Percentiles rank a stretch among this genome's conserved stretches.
Evolutionary conservation across 2,113 vertebrate species (phyloP).

Genomic region (Epinephelus lanceolatus): DNA sequence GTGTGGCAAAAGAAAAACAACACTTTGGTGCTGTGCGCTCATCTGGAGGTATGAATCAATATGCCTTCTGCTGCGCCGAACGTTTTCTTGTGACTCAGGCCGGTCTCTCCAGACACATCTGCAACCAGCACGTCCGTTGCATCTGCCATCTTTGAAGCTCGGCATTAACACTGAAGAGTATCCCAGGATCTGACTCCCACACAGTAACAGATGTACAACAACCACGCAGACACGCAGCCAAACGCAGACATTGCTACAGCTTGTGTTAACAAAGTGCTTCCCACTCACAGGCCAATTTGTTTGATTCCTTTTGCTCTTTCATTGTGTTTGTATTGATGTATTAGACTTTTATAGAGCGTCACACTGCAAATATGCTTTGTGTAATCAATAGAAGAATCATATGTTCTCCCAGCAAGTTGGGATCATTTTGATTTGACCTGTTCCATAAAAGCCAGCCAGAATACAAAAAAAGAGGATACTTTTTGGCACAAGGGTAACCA

Average conservation of each 20-base stretch:
- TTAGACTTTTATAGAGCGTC: slow-evolving; percentile 55
- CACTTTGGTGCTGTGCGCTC: slow-evolving; percentile 72
- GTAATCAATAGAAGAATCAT: slow-evolving; percentile 63
- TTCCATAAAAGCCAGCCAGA: slow-evolving; percentile 32
- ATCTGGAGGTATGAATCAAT: slow-evolving; percentile 80
- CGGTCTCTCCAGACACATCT: slow-evolving; percentile 73
- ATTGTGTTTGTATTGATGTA: slow-evolving; percentile 60
- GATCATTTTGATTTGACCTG: slow-evolving; percentile 30
- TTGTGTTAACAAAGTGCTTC: slow-evolving; percentile 73
- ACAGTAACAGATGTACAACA: slow-evolving; percentile 68
- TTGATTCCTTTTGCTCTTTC: slow-evolving; percentile 74
- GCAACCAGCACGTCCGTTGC: slow-evolving; percentile 59
- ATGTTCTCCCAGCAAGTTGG: slow-evolving; percentile 28
- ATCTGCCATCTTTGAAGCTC: slow-evolving; percentile 75
- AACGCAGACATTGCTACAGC: slow-evolving; percentile 57
- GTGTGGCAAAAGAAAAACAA: slow-evolving; percentile 71
- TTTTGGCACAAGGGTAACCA: slow-evolving; percentile 18
- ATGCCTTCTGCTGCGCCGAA: slow-evolving; percentile 60
- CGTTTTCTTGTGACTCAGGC: slow-evolving; percentile 76
- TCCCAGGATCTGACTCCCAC: slow-evolving; percentile 75
- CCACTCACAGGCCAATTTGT: slow-evolving; percentile 75
- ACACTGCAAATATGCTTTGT: slow-evolving; percentile 40
- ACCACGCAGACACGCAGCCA: slow-evolving; percentile 56
- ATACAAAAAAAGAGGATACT: slow-evolving; percentile 37
- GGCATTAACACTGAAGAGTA: slow-evolving; percentile 69